Conservation (phyloP, 2,888 invertebrate species). For the Iselma pallidipennis region DNA sequence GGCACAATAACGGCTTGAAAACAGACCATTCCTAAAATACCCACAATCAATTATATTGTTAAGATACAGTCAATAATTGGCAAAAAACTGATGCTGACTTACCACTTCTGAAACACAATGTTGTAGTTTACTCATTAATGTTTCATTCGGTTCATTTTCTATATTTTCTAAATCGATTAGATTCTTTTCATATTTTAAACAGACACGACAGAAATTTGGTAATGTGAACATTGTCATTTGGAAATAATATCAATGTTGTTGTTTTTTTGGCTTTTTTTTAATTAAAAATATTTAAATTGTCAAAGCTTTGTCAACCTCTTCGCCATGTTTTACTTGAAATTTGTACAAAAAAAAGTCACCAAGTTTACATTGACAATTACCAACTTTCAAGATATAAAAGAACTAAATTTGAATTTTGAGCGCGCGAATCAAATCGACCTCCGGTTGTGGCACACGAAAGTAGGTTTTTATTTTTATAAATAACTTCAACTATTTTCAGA, state of each 20-base stretch:
- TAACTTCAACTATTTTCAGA: neutral
- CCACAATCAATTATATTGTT: slow-evolving; percentile 12
- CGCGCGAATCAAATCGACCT: slow-evolving; percentile 27
- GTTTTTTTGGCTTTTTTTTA: slow-evolving; percentile 11
- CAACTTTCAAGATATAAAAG: slow-evolving; percentile 29
- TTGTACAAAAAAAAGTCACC: slow-evolving; percentile 33
- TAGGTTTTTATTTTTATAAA: neutral
- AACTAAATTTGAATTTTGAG: slow-evolving; percentile 35
- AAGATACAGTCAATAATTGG: slow-evolving; percentile 16
- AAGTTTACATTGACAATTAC: slow-evolving; percentile 12
- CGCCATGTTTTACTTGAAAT: slow-evolving; percentile 47
- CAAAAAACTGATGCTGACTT: too few species aligned
- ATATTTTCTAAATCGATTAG: slow-evolving; percentile 50
- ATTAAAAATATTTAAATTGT: slow-evolving; percentile 36
- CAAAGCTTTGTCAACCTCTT: slow-evolving; percentile 47
- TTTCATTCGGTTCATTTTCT: slow-evolving; percentile 48
- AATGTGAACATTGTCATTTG: slow-evolving; percentile 48
- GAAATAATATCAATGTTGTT: slow-evolving; percentile 31
- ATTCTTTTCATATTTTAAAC: slow-evolving; percentile 50
- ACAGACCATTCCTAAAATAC: slow-evolving; percentile 50
- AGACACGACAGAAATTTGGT: slow-evolving; percentile 53
- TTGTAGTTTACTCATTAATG: slow-evolving; percentile 49
- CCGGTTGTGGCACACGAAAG: neutral
- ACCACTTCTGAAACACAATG: slow-evolving; percentile 54
- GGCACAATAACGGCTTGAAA: slow-evolving; percentile 49